Evolutionary conservation across 2,888 invertebrate genomes (phyloP).

Genomic region (Eupeodes latifasciatus): DNA sequence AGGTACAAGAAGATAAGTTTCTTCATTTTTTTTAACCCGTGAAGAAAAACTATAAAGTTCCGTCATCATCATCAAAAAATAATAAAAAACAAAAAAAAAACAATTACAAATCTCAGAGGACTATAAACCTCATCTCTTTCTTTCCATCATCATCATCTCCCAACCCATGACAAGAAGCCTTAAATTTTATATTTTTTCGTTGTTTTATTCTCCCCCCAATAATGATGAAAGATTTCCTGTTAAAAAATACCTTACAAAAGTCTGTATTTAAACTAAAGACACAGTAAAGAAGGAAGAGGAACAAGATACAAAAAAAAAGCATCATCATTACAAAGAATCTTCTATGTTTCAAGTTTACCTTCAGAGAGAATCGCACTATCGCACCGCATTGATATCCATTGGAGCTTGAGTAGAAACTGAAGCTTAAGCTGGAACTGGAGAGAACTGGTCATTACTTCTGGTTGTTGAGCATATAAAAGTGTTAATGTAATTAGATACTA

Average conservation of each 20-base stretch:
- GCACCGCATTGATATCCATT: slow-evolving; percentile 68
- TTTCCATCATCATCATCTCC: slow-evolving; percentile 27
- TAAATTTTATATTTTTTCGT: slow-evolving; percentile 65
- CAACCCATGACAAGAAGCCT: slow-evolving; percentile 45
- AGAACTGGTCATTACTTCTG: slow-evolving; percentile 37
- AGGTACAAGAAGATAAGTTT: slow-evolving; percentile 43
- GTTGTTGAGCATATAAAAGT: slow-evolving; percentile 28
- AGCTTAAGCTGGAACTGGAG: slow-evolving; percentile 6
- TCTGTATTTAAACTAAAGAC: background rate
- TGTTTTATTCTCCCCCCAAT: slow-evolving; percentile 11
- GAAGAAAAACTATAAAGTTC: slow-evolving; percentile 35
- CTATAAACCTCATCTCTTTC: slow-evolving; percentile 26
- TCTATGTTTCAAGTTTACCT: slow-evolving; percentile 71
- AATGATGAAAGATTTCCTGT: slow-evolving; percentile 71
- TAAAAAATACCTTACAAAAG: slow-evolving; percentile 51
- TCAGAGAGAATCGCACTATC: slow-evolving; percentile 48
- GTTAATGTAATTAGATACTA: slow-evolving; percentile 63
- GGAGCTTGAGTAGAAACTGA: slow-evolving; percentile 9
- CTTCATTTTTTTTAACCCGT: slow-evolving; percentile 59
- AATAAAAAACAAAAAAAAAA: slow-evolving; percentile 43
- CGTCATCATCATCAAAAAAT: slow-evolving; percentile 26
- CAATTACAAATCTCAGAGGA: slow-evolving; percentile 56
- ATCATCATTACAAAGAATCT: slow-evolving; percentile 37
- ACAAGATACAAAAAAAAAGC: background rate
- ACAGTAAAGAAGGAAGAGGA: slow-evolving; percentile 4